A percentile compares a stretch with the other conserved stretches of the same genome.
These are phyloP conservation scores for Catocala nupta DNA, from an alignment of 2,888 invertebrate genomes.

Conservation along the genomic window DNA sequence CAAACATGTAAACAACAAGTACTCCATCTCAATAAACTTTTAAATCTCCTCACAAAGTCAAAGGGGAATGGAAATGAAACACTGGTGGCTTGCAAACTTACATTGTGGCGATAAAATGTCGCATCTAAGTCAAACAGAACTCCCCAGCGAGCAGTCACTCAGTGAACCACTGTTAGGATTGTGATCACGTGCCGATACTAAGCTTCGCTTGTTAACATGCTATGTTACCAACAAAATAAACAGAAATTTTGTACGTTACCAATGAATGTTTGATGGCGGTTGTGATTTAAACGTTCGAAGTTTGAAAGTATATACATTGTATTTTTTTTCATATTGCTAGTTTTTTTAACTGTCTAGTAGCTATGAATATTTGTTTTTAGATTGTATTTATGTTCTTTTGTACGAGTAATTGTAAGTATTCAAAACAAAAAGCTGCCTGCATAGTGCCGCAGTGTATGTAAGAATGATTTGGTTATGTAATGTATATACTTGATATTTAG, in stretches of 20 bases:
- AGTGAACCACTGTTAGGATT: slow-evolving; percentile 27
- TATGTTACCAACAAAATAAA: slow-evolving; percentile 11
- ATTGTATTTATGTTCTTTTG: no score
- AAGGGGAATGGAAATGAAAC: background rate
- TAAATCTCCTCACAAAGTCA: background rate
- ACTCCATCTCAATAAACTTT: background rate
- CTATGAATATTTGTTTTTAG: no score
- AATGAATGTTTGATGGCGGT: slow-evolving; percentile 9
- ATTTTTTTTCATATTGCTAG: no score
- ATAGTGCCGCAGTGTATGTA: no score
- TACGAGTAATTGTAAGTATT: no score
- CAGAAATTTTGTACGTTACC: background rate
- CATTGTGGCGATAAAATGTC: slow-evolving; percentile 22
- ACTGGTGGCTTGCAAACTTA: slow-evolving; percentile 21
- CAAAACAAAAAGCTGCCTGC: no score
- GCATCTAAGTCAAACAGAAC: slow-evolving; percentile 9
- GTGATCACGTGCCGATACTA: slow-evolving; percentile 38
- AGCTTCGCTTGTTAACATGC: slow-evolving; percentile 38
- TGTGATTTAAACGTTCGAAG: background rate
- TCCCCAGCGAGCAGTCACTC: slow-evolving; percentile 33
- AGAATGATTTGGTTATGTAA: no score
- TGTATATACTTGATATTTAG: no score
- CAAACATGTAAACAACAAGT: no score
- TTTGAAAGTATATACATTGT: no score
- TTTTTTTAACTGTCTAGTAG: no score